These are phyloP conservation scores for Hemistola chrysoprasaria DNA, from an alignment of 2,888 invertebrate genomes.

Conservation along the genomic window DNA sequence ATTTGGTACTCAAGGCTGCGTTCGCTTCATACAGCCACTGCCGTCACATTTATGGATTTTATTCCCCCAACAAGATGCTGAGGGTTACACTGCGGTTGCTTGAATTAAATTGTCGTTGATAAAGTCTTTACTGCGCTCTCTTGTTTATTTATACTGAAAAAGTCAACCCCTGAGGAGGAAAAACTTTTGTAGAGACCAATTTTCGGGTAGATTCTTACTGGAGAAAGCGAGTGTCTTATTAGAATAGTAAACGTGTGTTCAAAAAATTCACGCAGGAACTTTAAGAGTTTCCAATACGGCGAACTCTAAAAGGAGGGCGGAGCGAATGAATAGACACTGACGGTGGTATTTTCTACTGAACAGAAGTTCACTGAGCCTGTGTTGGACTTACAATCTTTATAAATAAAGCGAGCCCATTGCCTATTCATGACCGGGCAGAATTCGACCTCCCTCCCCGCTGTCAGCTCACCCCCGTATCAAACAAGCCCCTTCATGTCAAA, in stretches of 20 bases:
- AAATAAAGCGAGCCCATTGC: constrained; percentile 81
- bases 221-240: constrained; percentile 1
- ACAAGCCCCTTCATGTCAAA: constrained; percentile 83
- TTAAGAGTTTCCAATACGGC: constrained; percentile 4
- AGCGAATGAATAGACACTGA: constrained; percentile 37
- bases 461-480: constrained; percentile 76
- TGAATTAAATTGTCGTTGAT: constrained; percentile 78
- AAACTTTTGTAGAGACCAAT: constrained; percentile 9
- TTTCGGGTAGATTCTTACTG: background rate
- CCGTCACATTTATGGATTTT: constrained; percentile 79
- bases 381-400: constrained; percentile 77
- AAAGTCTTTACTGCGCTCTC: constrained; percentile 61
- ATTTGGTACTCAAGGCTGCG: constrained; percentile 69
- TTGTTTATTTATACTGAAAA: constrained; percentile 43
- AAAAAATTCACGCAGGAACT: constrained; percentile 6
- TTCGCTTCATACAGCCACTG: constrained; percentile 52
- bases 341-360: constrained; percentile 65
- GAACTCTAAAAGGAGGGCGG: constrained; percentile 3
- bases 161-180: constrained; percentile 19
- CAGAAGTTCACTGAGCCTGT: constrained; percentile 70
- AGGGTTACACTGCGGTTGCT: constrained; percentile 63
- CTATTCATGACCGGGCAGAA: constrained; percentile 82
- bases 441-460: constrained; percentile 66
- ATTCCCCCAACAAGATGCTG: constrained; percentile 76
- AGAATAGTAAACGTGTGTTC: background rate